Evolutionary conservation across 2,113 vertebrate species (phyloP), one percentile per base, ranked within the genome.

Genomic region (Amazona vittata): DNA sequence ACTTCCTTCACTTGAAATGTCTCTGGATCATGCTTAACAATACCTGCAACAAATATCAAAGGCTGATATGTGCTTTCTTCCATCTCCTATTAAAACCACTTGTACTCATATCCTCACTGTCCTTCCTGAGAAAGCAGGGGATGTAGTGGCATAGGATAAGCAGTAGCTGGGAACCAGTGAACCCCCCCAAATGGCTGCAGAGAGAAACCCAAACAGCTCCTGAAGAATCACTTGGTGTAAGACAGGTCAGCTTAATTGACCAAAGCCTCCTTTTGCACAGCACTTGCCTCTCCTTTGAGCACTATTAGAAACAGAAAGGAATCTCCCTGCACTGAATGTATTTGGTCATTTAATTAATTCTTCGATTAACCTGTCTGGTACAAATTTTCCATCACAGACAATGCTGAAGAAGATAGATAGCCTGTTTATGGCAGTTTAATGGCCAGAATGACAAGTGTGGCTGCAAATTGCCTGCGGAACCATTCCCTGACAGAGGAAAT

Each of bases 281-380:
- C 65, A 28, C 12, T 55, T 49, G 13, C 17, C 11, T 71, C 22
- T 83, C 19, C 12, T 73, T 69, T 31, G 16, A 59, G 11, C 18
- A 20, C 46, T n/a, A 2, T 26, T 52, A 49, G 22, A 83, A 80
- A 74, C 5, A 13, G 21, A 24, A 65, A 83, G 53, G 12, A 67
- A 18, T 4, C 1, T 5, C 2, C 1, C 2, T 7, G 14, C 18
- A 24, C 2, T 2, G 12, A 59, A 49, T 46, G 1, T 18, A 3
- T 21, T 53, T 59, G 62, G 41, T 43, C 9, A 33, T 70, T 47
- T 89, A 49, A 63, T 46, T 57, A 87, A 53, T 25, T 71, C 8
- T 49, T 75, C 7, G 1, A 41, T 83, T 69, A 74, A 37, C 6
- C 26, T 26, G 33, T 16, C 9, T 76, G 3, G 37, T 43, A 31